Base-by-base conservation (phyloP, 2,113 vertebrate species). In the Odontophorus gujanensis region DNA sequence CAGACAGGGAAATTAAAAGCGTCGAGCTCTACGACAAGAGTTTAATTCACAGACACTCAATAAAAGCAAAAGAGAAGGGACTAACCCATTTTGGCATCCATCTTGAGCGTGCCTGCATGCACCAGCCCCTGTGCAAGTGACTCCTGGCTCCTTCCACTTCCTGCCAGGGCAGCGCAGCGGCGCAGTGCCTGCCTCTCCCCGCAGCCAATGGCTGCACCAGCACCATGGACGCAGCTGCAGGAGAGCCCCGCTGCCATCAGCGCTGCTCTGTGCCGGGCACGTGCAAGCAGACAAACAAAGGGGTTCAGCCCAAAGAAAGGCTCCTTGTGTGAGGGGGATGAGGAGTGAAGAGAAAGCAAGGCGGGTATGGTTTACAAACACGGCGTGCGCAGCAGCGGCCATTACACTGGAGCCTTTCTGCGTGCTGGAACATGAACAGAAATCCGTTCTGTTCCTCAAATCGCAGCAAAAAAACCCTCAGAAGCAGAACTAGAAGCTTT, bases 31-130 rank as follows among this genome's bases (percentile, higher is more conserved):
- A 58, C 48, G 9, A 51, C 32, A 53, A 53, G 1, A 16, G 51
- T 0, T 11, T 6, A 12, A n/a, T 4, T 22, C 10, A 6, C 24
- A 1, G 1, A 67, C 7, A 17, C 0, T 3, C 28, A 11, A 30
- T 69, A 30, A 30, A 86, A 82, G 8, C 58, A 51, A 68, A 40
- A 36, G 38, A 75, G 30, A 84, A 40, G 62, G 80, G 40, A 98
- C 98, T 98, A 85, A 99, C 98, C 98, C 96, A 87, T 97, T 97
- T 97, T 98, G 98, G 98, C 98, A 97, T 99, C 98, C 98, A 99
- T 99, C 97, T 98, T 98, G 98, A 97, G 97, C 80, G 95, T 96
- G 97, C 95, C 96, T 36, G 97, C 97, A 66, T 34, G 89, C 97
- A 84, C 74, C 87, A 25, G 97, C 62, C 40, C 94, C 58, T 12